These are phyloP conservation scores for Drosophila borborema DNA, from an alignment of 2,888 invertebrate genomes.

Conservation along the genomic window DNA sequence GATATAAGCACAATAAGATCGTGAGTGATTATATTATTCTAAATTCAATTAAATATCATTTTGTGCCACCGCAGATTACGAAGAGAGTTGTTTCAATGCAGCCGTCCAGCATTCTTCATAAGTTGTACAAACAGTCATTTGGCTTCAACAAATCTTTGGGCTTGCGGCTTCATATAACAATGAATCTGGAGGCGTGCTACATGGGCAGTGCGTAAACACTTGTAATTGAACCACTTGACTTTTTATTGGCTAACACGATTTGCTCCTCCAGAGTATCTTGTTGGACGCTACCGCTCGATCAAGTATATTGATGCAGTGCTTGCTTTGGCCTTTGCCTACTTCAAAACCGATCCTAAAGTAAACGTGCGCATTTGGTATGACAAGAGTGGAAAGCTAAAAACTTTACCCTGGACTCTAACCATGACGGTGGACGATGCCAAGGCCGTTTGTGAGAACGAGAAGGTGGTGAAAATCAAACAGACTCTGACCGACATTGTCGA, in stretches of 20 bases:
- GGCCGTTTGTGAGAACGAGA: constrained; percentile 41
- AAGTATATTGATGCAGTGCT: constrained; percentile 81
- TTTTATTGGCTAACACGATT: background rate
- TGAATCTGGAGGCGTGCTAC: constrained; percentile 81
- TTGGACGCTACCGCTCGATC: constrained; percentile 48
- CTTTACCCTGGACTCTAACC: constrained; percentile 67
- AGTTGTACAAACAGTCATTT: constrained; percentile 72
- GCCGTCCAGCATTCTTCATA: constrained; percentile 42
- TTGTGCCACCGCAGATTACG: background rate
- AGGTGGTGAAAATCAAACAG: constrained; percentile 64
- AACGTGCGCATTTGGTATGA: constrained; percentile 73
- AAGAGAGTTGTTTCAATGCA: background rate
- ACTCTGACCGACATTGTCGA: constrained; percentile 70
- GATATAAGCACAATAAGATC: constrained; percentile 11
- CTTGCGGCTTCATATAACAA: constrained; percentile 77
- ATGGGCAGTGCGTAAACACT: constrained; percentile 69
- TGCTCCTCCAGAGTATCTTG: constrained; percentile 46
- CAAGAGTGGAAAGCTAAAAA: constrained; percentile 55
- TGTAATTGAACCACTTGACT: background rate
- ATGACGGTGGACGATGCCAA: constrained; percentile 66
- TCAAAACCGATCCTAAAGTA: constrained; percentile 69
- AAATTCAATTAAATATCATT: background rate
- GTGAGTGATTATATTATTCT: constrained; percentile 30
- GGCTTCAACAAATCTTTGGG: constrained; percentile 68
- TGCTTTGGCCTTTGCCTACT: constrained; percentile 82